Base-by-base conservation (phyloP, 2,113 vertebrate species). In the Oncorhynchus masou region DNA sequence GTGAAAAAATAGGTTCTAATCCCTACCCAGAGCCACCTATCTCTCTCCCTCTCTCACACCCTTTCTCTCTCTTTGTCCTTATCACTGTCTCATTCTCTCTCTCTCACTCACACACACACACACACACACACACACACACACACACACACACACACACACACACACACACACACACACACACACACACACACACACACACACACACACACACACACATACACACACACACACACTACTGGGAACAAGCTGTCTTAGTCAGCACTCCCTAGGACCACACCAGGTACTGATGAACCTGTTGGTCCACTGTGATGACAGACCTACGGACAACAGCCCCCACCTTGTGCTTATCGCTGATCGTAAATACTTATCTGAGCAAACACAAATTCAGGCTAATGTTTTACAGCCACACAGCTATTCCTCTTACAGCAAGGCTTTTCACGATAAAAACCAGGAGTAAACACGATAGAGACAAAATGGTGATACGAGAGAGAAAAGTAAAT, bases 381-480 rank as follows among this genome's bases (percentile, higher is more conserved):
- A 88, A 75, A 82, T 74, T 59, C 82, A 79, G 72, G 82, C 73
- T 85, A 89, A 88, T 86, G 83, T 83, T 88, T 89, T 71, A 87
- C 86, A 77, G 81, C 75, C 54, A 73, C 83, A 82, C 82, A 84
- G 65, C 74, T 83, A 74, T 82, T 89, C 60, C 78, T 69, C 77
- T 76, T 57, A 49, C 34, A 77, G 79, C 29, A 7, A 67, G 49
- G 25, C 74, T 27, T 87, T 84, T 68, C 48, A 77, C 45, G 27
- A 65, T 31, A 68, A 45, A 45, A 83, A 79, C 54, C 31, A 57
- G 29, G 60, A 70, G 27, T 77, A 74, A 79, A 70, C n/a, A 65
- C 16, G 29, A 51, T 39, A 48, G n/a, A 51, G 49, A n/a, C 39
- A 70, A 25, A 15, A 24, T 34, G 9, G 8, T 24, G 34, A 70